Base-by-base conservation (phyloP, 2,113 vertebrate species). In the Macrotus californicus region DNA sequence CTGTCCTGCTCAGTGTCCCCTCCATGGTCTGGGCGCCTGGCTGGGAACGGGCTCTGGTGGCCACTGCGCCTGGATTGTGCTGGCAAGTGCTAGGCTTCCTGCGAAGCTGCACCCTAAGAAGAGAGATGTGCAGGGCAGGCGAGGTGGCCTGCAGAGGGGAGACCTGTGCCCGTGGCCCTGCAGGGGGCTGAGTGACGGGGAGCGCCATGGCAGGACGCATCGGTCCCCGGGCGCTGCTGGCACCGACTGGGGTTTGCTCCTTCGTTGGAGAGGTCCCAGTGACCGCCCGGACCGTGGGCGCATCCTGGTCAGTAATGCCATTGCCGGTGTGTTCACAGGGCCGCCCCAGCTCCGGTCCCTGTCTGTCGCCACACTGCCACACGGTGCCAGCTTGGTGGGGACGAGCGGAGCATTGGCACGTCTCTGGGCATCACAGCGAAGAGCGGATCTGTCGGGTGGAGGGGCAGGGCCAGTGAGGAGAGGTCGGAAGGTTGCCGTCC, bases 31-130 rank as follows among this genome's bases (percentile, higher is more conserved):
- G 9, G 50, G 64, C 39, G 4, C 36, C 18, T 1, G 0, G 7
- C 41, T 16, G 3, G 0, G 4, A 11, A 19, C 0, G 0, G 39
- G 12, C 29, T 19, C 61, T 19, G 3, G 56, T 31, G 26, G 29
- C 26, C 13, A 0, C 12, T 7, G 52, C 54, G 7, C 54, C 54
- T 7, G 7, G 54, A 56, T 22, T 56, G 54, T 7, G 19, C 21
- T 59, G 56, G 22, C 56, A 24, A 24, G 56, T 59, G 56, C 56
- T 10, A 4, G 56, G 56, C 56, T 9, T 59, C 22, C 56, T 59
- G 22, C 22, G 22, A 24, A 59, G 56, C 56, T 59, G 56, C 22
- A 59, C 56, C 56, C 56, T 3, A 1, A 59, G 22, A 9, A 24
- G 56, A 59, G 22, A 59, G 19, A 59, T 3, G 56, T 59, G 56